Evolutionary conservation across 2,797 vertebrate species (phyloP).

Genomic region (Spheniscus humboldti): DNA sequence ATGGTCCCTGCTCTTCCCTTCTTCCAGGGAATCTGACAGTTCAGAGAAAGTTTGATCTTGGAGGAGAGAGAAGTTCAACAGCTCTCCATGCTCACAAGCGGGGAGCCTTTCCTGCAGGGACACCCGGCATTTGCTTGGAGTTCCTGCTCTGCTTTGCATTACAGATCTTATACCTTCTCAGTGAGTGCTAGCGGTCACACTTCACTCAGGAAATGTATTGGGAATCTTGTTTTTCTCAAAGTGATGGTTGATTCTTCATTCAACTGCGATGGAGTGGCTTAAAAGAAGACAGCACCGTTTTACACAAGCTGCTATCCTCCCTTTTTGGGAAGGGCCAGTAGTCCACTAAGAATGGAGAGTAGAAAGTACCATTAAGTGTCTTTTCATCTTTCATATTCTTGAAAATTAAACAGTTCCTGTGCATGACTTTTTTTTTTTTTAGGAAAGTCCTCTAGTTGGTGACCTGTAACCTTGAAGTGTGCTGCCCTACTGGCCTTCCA

Average conservation of each 20-base stretch:
- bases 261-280: background rate
- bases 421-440: background rate
- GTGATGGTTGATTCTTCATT: background rate
- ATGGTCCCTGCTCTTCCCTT: background rate
- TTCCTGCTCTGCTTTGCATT: background rate
- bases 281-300: background rate
- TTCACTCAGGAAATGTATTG: fast-evolving
- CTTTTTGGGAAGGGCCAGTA: background rate
- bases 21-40: background rate
- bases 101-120: background rate
- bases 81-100: fast-evolving
- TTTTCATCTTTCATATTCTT: background rate
- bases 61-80: background rate
- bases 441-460: background rate
- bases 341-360: background rate
- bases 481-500: background rate
- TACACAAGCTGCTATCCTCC: background rate
- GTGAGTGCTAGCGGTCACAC: fast-evolving
- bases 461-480: too few species aligned
- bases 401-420: background rate
- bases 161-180: background rate
- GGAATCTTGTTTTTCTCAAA: background rate
- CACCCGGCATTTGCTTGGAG: background rate
- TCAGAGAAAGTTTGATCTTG: background rate
- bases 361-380: background rate